Evolutionary conservation across 2,888 invertebrate genomes (phyloP).

Genomic region (Meiosimyza decipiens): DNA sequence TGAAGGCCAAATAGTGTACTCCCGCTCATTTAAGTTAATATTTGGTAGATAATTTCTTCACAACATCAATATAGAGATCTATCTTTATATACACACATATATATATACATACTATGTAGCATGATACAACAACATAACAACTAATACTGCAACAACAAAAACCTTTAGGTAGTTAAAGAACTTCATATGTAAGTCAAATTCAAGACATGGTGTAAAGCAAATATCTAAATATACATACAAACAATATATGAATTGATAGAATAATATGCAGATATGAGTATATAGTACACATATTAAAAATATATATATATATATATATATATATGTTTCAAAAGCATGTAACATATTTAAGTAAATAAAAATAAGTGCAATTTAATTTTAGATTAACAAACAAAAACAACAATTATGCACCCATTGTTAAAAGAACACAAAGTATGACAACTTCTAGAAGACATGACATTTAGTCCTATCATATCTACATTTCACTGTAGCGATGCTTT

Average conservation of each 20-base stretch:
- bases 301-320: conserved; percentile 34
- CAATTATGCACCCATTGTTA: no score
- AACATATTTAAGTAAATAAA: no score
- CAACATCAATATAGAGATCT: background rate
- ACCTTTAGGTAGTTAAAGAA: conserved; percentile 22
- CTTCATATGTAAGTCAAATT: conserved; percentile 23
- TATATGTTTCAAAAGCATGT: no score
- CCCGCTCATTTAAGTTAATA: no score
- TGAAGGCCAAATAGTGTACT: no score
- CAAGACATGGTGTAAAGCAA: conserved; percentile 49
- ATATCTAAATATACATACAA: conserved; percentile 47
- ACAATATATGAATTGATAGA: conserved; percentile 20
- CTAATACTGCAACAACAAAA: conserved; percentile 6
- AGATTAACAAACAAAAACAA: no score
- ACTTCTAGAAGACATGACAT: no score
- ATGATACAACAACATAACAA: conserved; percentile 13
- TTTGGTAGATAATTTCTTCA: background rate
- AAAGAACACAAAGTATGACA: no score
- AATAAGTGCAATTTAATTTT: no score
- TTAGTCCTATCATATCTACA: no score
- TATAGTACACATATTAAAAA: conserved; percentile 32
- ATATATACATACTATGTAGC: background rate
- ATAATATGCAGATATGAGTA: conserved; percentile 40
- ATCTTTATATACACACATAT: background rate
- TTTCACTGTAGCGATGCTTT: no score